Evolutionary conservation across 2,113 vertebrate genomes (phyloP), one percentile per base, ranked within the genome.

Genomic region (Corydoras sp.): DNA sequence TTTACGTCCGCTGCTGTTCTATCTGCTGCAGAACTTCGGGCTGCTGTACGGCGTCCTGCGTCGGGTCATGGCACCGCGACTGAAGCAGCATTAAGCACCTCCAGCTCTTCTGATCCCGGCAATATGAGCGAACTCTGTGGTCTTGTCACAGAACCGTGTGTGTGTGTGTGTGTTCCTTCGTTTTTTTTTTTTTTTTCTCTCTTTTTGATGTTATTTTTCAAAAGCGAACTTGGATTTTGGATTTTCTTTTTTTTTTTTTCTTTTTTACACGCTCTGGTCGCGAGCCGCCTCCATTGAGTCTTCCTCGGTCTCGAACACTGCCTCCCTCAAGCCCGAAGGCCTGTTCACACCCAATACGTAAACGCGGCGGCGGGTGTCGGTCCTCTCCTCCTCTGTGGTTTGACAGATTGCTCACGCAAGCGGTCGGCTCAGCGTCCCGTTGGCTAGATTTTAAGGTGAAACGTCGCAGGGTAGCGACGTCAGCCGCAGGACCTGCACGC

Each of bases 31-130:
- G 96, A 91, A 98, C 85, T 98, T 98, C 50, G 87, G 92, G 3
- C 56, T 95, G 68, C 90, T 99, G 56, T 99, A 97, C 83, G 89
- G 83, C 66, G 77, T 90, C 1, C 92, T 96, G 5, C 94, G 95
- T 77, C 90, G 91, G 74, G 81, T 96, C 62, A 93, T 92, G 10
- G 86, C 93, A 65, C 84, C 89, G 78, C 97, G 97, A 85, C 83
- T 87, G 56, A 98, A 97, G 87, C 84, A 91, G 49, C 92, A 94
- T 71, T 97, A 76, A 86, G 50, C 51, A 3, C 24, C 54, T 50
- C 3, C 59, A n/a, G 10, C 65, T 7, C 24, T 50, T 14, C 31
- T 7, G 29, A 50, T 55, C 59, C 65, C 30, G 67, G 64, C 78
- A 30, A 55, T 73, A 71, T 68, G 62, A 77, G 79, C 29, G 65